A percentile compares a stretch with the other conserved stretches of the same genome.
These are phyloP conservation scores for Drosophila tani DNA, from an alignment of 1,140 invertebrate genomes.

Conservation along the genomic window DNA sequence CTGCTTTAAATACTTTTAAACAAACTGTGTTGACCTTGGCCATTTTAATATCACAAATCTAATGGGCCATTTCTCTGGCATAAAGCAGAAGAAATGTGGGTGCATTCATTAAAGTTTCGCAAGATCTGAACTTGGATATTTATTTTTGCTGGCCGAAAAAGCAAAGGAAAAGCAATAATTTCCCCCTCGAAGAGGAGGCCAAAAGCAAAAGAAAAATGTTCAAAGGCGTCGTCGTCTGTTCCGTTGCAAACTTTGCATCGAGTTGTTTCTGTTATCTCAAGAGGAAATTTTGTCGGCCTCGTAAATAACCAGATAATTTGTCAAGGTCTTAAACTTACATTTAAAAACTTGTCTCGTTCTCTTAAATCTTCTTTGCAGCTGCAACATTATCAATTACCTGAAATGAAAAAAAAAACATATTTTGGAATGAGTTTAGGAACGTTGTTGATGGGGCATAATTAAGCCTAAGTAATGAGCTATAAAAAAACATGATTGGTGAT, in stretches of 20 bases:
- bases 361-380: slow-evolving; percentile 6
- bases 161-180: slow-evolving; percentile 35
- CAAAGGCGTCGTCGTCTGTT: slow-evolving; percentile 25
- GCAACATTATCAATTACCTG: slow-evolving; percentile 31
- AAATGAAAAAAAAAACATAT: not conserved
- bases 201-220: slow-evolving; percentile 26
- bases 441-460: slow-evolving; percentile 2
- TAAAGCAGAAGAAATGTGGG: slow-evolving; percentile 9
- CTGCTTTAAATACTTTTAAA: not conserved
- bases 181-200: slow-evolving; percentile 23
- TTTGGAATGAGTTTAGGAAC: slow-evolving; percentile 5
- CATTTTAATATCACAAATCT: not conserved
- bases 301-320: slow-evolving; percentile 52
- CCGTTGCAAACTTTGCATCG: slow-evolving; percentile 37
- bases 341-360: slow-evolving; percentile 20
- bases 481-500: slow-evolving; percentile 2
- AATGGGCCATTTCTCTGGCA: slow-evolving; percentile 12
- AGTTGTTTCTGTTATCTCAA: slow-evolving; percentile 35
- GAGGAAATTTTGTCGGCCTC: slow-evolving; percentile 28
- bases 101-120: slow-evolving; percentile 38
- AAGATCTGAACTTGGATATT: slow-evolving; percentile 34
- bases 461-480: slow-evolving; percentile 18
- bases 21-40: not conserved
- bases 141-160: slow-evolving; percentile 25
- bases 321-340: slow-evolving; percentile 45